A percentile compares a stretch with the other conserved stretches of the same genome.
Evolutionary conservation across 2,888 invertebrate genomes (phyloP).

Genomic region (Patella depressa): DNA sequence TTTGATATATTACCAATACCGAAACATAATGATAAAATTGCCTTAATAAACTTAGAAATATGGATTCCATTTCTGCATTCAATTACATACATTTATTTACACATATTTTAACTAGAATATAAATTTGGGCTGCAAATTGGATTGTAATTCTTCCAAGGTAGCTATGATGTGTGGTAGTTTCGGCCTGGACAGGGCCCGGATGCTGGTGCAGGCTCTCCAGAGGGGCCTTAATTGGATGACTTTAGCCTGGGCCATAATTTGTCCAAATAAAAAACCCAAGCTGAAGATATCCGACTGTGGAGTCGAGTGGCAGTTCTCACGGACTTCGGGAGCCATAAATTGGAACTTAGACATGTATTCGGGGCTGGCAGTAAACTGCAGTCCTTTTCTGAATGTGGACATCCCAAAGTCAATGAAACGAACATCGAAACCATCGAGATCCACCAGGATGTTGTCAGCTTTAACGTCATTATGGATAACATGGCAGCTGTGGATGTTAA

Average conservation of each 20-base stretch:
- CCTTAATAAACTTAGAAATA: no score
- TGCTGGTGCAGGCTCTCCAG: neutral
- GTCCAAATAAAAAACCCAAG: constrained; percentile 35
- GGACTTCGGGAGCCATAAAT: constrained; percentile 36
- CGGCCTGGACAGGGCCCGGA: neutral
- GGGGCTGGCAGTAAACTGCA: constrained; percentile 32
- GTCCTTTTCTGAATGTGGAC: constrained; percentile 38
- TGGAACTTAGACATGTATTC: constrained; percentile 37
- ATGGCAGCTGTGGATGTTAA: constrained; percentile 33
- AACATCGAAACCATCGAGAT: constrained; percentile 11
- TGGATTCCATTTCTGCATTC: no score
- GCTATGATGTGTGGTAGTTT: neutral
- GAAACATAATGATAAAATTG: no score
- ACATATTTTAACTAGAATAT: no score
- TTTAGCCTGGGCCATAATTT: neutral
- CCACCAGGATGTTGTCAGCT: constrained; percentile 13
- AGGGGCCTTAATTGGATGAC: neutral
- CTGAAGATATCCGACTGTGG: constrained; percentile 34
- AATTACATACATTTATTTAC: no score
- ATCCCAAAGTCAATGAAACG: constrained; percentile 39
- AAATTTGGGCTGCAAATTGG: no score
- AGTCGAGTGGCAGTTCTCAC: constrained; percentile 30
- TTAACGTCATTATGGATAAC: constrained; percentile 38
- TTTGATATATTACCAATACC: no score
- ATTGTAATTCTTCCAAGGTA: no score